Base-by-base conservation (phyloP, 2,797 vertebrate species). In the Takifugu ocellatus region DNA sequence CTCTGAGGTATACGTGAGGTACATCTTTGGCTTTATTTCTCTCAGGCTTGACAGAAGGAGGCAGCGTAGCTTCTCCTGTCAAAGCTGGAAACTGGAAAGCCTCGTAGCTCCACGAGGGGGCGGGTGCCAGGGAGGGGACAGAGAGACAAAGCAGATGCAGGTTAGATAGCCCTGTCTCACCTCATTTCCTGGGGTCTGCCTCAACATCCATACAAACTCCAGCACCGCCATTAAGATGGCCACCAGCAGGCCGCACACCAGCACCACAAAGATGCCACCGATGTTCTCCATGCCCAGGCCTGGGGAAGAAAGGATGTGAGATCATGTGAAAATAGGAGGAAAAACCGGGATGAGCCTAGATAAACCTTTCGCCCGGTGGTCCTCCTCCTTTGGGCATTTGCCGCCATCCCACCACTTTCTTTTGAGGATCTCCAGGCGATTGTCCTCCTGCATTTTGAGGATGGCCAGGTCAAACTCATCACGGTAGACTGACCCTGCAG, bases 261-360 rank as follows among this genome's bases (percentile, higher is more conserved):
- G 93, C 88, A 99, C 97, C 87, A 99, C 96, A 16, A 99, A 99
- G 90, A 99, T 99, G 51, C 97, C 97, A 17, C 96, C 97, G 9
- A 99, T 99, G 75, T 99, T 99, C 89, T 99, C 96, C 96, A 99
- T 98, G 26, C 97, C 97, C 66, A 99, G 90, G 68, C 97, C 97
- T 99, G 70, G 14, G n/a, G 12, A 39, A 17, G 36, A 48, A 0
- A 3, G n/a, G 17, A n/a, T 5, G 44, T 15, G 42, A 16, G 15
- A 48, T 42, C 12, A 5, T 33, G 51, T 54, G 25, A 21, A 10
- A 17, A 44, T 10, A 1, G 48, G 47, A 56, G n/a, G 24, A 43
- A 53, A 25, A 59, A 8, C 26, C 14, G 43, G 51, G 39, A 1
- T 27, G 8, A 29, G 53, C n/a, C 31, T 36, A 14, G n/a, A 54